Base-by-base conservation (phyloP, 2,797 vertebrate genomes). In the Girardinus metallicus region DNA sequence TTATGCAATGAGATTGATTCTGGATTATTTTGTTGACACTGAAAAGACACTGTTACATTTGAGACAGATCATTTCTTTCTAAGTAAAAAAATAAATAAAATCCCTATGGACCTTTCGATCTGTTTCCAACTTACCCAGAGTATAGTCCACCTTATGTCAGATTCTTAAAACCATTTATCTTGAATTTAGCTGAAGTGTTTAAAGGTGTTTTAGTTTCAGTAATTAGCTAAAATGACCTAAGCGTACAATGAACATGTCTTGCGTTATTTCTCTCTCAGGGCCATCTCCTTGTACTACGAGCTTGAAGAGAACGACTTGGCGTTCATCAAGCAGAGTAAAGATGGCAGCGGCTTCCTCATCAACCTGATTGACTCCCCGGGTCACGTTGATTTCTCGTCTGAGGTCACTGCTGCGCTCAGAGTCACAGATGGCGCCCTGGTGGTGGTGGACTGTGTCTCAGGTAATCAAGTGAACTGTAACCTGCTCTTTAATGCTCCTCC, bases 361-460 rank as follows among this genome's bases (percentile, higher is more conserved):
- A 99, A 99, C 92, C 93, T 99, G 87, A 98, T 99, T 0, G 97
- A 99, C 81, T 98, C 97, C 18, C 98, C 98, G 0, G 98, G 98
- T 70, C 98, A 99, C 0, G 97, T 98, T 1, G 98, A 99, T 86
- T 99, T 99, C 91, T 99, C 98, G 26, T 99, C 97, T 0, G 97
- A 99, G 93, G 98, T 99, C 87, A 99, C 98, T 0, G 97, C 98
- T 4, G 98, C 97, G 18, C 96, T 99, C 75, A 96, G 98, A 29
- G 98, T 99, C 84, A 99, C 98, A 0, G 98, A 99, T 0, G 98
- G 98, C 21, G 98, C 98, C 78, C 92, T 99, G 88, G 98, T 99
- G 6, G 98, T 99, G 5, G 97, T 98, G n/a, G 97, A 99, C 90
- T 99, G 98, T 0, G 97, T 99, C 51, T 99, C 98, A 31, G 98